Base-by-base conservation (phyloP, 2,113 vertebrate species). In the Corvus moneduloides region DNA sequence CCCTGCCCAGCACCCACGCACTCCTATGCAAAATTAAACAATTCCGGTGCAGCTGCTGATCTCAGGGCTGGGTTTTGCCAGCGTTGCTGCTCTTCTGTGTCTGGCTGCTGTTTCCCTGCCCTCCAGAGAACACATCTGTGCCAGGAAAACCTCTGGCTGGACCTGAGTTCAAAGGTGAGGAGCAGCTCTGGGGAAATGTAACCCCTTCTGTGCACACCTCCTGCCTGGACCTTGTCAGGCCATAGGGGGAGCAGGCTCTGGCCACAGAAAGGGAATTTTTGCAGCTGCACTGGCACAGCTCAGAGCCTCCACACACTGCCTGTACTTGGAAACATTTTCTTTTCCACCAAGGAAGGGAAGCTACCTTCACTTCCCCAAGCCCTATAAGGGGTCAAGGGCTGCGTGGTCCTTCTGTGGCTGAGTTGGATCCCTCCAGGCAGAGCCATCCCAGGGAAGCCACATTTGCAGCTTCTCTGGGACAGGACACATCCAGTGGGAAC, bases 351-450 rank as follows among this genome's bases (percentile, higher is more conserved):
- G 37, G 15, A 14, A 52, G 10, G 49, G 33, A 54, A 89, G 28
- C 41, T 92, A 23, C 32, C 37, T 59, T 62, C 51, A 35, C 46
- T 62, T 63, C 62, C 27, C 73, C 63, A 41, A 27, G 43, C 69
- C 11, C 61, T 55, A 0, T 7, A 8, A 39, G 13, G 17, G 7
- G 6, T 27, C 5, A 2, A 77, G 76, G 35, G 33, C 56, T 80
- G 4, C 0, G 0, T 58, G 63, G 14, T 19, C 46, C 14, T 83
- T n/a, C 54, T 0, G 0, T n/a, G 5, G 33, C 51, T 68, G 49
- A 37, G 17, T 28, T 64, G 66, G 41, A 17, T 67, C 44, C 43
- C 14, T 72, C n/a, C 41, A 8, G 11, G 22, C 11, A 1, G 17
- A 14, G 13, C n/a, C 49, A 54, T 14, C 61, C 41, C 5, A 2